These are phyloP conservation scores for Linurgus olivaceus DNA, from an alignment of 2,797 vertebrate genomes.

Conservation along the genomic window DNA sequence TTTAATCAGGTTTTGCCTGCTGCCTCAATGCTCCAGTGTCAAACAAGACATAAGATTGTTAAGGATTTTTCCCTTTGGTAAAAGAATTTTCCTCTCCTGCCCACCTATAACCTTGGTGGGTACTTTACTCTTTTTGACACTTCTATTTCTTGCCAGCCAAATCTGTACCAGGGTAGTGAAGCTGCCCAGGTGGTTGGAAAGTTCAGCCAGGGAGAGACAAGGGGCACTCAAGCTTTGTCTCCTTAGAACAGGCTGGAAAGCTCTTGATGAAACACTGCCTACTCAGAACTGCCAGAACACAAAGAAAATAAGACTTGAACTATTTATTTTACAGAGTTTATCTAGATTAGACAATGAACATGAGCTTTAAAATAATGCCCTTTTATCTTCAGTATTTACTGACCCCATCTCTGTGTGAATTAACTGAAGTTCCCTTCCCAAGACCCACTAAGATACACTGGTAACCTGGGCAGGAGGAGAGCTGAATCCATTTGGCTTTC, in stretches of 20 bases:
- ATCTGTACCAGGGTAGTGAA: not conserved
- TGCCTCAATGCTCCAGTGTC: not conserved
- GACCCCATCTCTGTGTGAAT: not conserved
- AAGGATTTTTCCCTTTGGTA: not conserved
- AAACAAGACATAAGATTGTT: fast-evolving
- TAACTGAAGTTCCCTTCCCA: not conserved
- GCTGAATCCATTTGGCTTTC: not conserved
- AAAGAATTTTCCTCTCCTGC: not conserved
- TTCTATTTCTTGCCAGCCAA: not conserved
- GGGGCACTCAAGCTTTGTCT: not conserved
- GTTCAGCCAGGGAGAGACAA: not conserved
- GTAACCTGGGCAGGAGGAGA: not conserved
- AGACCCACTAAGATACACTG: not conserved
- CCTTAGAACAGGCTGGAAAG: not conserved
- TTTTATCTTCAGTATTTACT: not conserved
- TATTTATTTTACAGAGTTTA: not conserved
- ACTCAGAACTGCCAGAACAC: not conserved
- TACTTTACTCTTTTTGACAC: not conserved
- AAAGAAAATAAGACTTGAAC: not conserved
- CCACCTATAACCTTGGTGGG: not conserved
- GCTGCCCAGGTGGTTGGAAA: not conserved
- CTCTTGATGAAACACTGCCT: not conserved
- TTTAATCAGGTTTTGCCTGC: not conserved
- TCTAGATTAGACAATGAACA: not conserved
- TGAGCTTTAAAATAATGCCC: not conserved